Conservation (phyloP, 1,140 invertebrate species). For the Acromyrmex echinatior region DNA sequence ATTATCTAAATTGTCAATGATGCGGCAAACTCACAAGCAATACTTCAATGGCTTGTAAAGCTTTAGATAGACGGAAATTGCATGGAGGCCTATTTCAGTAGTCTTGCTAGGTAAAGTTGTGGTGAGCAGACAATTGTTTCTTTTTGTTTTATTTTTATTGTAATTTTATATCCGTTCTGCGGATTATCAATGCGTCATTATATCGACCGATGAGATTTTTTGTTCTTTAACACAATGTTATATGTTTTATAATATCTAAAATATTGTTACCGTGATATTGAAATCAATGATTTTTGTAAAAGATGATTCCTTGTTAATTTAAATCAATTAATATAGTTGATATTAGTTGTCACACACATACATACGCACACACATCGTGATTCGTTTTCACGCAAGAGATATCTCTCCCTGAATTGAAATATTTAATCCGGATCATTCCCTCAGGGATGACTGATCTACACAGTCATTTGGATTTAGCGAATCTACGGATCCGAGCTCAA, state of each 20-base stretch:
- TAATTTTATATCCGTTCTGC: background rate
- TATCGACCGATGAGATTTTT: background rate
- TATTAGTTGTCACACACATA: background rate
- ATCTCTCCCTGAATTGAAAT: constrained; percentile 1
- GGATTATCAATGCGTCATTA: constrained; percentile 41
- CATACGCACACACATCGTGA: background rate
- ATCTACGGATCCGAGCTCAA: background rate
- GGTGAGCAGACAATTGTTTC: background rate
- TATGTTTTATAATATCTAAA: background rate
- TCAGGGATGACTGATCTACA: background rate
- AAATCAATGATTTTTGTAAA: background rate
- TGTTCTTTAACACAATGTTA: background rate
- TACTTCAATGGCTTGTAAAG: constrained; percentile 37
- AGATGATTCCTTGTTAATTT: background rate
- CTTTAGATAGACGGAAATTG: constrained; percentile 19
- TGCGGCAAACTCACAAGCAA: constrained; percentile 41
- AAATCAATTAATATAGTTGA: background rate
- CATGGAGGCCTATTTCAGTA: background rate
- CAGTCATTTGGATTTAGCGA: background rate
- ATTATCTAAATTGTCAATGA: constrained; percentile 62
- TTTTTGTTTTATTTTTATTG: background rate
- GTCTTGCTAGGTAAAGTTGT: constrained; percentile 1
- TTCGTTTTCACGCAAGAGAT: background rate
- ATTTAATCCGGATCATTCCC: constrained; percentile 25
- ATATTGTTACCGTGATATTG: background rate